A percentile compares a stretch with the other conserved stretches of the same genome.
phyloP scores from a whole-genome alignment of 2,888 invertebrate species.

The Acleris literana region DNA sequence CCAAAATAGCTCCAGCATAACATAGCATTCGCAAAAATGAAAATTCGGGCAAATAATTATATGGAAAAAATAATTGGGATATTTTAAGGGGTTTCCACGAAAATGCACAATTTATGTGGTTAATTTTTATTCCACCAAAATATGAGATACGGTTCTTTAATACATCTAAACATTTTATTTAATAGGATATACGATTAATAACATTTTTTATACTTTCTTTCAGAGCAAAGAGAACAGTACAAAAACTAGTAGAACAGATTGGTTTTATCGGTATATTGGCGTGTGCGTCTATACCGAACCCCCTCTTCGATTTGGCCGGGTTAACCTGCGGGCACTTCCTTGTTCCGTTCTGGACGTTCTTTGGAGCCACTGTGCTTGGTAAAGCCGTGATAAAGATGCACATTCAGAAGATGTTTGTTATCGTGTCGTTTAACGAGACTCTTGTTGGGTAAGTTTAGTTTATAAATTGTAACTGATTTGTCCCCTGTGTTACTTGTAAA shows the following conservation, averaged over 20 bases:
- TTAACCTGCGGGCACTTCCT: constrained; percentile 99
- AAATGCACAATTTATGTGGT: too few species aligned
- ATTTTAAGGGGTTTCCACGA: too few species aligned
- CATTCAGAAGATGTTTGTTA: constrained; percentile 98
- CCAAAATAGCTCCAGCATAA: too few species aligned
- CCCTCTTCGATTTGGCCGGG: constrained; percentile 98
- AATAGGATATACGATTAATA: too few species aligned
- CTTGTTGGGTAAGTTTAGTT: constrained; percentile 88
- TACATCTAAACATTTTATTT: too few species aligned
- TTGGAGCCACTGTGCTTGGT: constrained; percentile 98
- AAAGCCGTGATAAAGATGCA: constrained; percentile 99
- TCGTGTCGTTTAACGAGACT: constrained; percentile 97
- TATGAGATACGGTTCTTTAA: too few species aligned
- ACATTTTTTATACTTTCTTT: constrained; percentile 24
- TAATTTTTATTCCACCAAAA: too few species aligned
- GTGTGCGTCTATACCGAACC: constrained; percentile 99
- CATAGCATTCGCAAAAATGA: too few species aligned
- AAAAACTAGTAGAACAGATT: constrained; percentile 94
- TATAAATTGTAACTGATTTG: too few species aligned
- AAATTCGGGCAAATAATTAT: too few species aligned
- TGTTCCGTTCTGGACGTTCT: constrained; percentile 99
- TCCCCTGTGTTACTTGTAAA: too few species aligned
- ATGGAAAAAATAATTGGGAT: too few species aligned
- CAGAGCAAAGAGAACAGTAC: constrained; percentile 92
- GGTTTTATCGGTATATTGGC: constrained; percentile 98